phyloP scores from a whole-genome alignment of 2,797 vertebrate species.

The Bryconaethiops microstoma region DNA sequence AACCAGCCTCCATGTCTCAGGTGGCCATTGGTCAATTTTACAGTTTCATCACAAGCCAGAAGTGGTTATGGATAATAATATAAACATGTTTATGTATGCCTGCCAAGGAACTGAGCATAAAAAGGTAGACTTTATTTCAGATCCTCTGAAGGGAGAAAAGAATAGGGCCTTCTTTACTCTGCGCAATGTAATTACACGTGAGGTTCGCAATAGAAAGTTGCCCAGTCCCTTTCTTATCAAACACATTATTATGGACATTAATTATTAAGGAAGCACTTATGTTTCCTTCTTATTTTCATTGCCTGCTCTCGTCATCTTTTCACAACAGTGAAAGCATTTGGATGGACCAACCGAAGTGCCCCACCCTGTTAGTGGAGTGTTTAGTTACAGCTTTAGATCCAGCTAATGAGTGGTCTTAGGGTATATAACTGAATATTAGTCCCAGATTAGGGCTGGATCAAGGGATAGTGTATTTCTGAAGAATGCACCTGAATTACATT shows the following conservation, averaged over 20 bases:
- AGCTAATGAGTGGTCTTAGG: not conserved
- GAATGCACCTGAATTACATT: not conserved
- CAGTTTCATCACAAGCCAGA: too few relatives aligned
- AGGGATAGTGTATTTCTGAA: not conserved
- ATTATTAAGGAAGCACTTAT: not conserved
- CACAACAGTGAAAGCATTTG: not conserved
- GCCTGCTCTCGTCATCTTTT: not conserved
- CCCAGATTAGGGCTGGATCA: not conserved
- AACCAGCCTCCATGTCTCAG: too few relatives aligned
- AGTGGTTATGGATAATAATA: too few relatives aligned
- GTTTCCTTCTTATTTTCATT: not conserved
- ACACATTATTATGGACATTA: not conserved
- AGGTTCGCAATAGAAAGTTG: not conserved
- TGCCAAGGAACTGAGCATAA: too few relatives aligned
- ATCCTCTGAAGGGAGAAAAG: too few relatives aligned
- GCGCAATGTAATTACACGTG: too few relatives aligned
- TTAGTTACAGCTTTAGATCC: not conserved
- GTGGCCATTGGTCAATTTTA: too few relatives aligned
- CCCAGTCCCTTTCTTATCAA: too few relatives aligned
- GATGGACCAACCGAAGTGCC: not conserved
- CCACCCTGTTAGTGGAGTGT: not conserved
- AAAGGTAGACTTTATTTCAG: too few relatives aligned
- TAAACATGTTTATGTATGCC: too few relatives aligned
- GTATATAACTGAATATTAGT: not conserved
- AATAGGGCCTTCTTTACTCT: not conserved